phyloP scores from a whole-genome alignment of 2,113 vertebrate genomes.

The Thamnaconus septentrionalis region DNA sequence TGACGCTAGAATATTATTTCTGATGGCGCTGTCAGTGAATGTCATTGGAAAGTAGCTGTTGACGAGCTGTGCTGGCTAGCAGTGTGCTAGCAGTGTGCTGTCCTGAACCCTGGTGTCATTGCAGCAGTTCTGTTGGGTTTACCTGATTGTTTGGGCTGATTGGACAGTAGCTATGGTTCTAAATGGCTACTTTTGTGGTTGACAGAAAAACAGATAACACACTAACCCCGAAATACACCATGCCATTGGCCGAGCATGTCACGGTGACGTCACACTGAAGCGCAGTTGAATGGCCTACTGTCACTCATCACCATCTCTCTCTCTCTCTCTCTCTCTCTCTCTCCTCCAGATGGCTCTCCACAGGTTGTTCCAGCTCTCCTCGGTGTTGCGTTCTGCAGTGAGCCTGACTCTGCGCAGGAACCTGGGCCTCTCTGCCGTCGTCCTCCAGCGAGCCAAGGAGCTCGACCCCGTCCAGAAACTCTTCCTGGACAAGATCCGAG shows the following conservation, averaged over 20 bases:
- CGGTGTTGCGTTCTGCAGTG: slow-evolving; percentile 73
- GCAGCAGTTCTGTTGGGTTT: no score
- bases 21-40: no score
- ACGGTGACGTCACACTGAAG: background rate
- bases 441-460: slow-evolving; percentile 83
- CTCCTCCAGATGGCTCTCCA: slow-evolving; percentile 83
- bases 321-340: background rate
- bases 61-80: no score
- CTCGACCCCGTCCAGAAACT: slow-evolving; percentile 94
- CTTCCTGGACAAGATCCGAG: slow-evolving; percentile 94
- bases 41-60: no score
- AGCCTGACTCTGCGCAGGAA: slow-evolving; percentile 83
- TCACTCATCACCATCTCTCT: background rate
- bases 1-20: no score
- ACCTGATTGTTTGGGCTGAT: no score
- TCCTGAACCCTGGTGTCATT: no score
- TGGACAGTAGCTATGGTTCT: no score
- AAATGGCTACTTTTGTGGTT: no score
- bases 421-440: slow-evolving; percentile 86
- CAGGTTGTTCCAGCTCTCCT: slow-evolving; percentile 80
- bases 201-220: no score
- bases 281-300: background rate
- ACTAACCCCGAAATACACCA: no score
- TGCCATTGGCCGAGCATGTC: background rate
- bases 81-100: no score